A percentile compares a stretch with the other conserved stretches of the same genome.
These are phyloP conservation scores for Seira sanloemensis DNA, from an alignment of 2,888 invertebrate genomes.

Conservation along the genomic window DNA sequence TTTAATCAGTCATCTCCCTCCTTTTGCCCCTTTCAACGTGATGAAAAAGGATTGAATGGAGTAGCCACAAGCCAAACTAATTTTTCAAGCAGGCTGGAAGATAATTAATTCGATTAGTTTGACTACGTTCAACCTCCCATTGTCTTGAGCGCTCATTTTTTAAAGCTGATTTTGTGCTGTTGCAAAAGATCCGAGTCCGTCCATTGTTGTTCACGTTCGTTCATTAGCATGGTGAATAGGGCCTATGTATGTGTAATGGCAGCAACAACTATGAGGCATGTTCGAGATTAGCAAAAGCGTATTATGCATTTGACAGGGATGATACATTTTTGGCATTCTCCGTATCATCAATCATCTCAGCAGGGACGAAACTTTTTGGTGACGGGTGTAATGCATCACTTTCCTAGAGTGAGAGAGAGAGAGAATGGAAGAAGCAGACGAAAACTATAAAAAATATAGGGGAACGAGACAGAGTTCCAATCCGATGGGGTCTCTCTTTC, in stretches of 20 bases:
- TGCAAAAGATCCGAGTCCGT: too few relatives aligned
- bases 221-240: neutral
- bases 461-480: conserved; percentile 25
- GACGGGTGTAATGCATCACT: conserved; percentile 57
- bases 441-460: conserved; percentile 15
- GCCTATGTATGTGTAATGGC: too few relatives aligned
- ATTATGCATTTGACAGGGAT: conserved; percentile 56
- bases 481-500: conserved; percentile 3
- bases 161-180: too few relatives aligned
- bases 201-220: neutral
- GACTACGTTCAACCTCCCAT: neutral
- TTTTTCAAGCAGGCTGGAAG: neutral
- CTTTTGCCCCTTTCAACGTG: too few relatives aligned
- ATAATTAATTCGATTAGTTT: neutral
- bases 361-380: conserved; percentile 47
- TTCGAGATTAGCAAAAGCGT: conserved; percentile 46
- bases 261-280: conserved; percentile 17
- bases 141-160: neutral
- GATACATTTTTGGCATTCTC: conserved; percentile 54
- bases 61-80: neutral
- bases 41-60: too few relatives aligned
- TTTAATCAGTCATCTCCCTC: neutral
- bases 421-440: too few relatives aligned
- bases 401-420: neutral
- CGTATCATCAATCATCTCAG: conserved; percentile 61